Evolutionary conservation across 2,113 vertebrate species (phyloP).

Genomic region (Opisthocomus hoazin): DNA sequence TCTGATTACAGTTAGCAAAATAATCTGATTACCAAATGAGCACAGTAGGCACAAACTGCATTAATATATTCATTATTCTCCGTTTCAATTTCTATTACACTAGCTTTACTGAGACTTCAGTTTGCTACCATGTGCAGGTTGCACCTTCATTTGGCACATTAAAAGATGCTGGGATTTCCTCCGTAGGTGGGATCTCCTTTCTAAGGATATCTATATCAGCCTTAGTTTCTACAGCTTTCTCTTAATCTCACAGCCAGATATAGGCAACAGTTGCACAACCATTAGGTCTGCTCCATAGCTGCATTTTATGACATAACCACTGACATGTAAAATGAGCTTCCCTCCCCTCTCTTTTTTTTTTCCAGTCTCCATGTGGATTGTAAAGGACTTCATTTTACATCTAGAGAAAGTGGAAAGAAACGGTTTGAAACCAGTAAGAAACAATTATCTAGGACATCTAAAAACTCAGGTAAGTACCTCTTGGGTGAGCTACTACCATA

Average conservation of each 20-base stretch:
- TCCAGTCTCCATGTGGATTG: background rate
- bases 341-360: too few relatives aligned
- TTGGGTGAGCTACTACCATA: background rate
- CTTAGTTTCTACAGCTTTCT: background rate
- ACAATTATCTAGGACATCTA: background rate
- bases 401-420: background rate
- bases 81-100: background rate
- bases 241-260: background rate
- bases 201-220: background rate
- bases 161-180: background rate
- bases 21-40: slow-evolving; percentile 17
- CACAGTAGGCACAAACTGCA: slow-evolving; percentile 29
- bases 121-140: background rate
- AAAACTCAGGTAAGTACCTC: background rate
- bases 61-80: slow-evolving; percentile 19
- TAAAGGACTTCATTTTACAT: background rate
- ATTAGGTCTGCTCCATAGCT: background rate
- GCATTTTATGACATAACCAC: background rate
- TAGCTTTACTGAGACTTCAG: background rate
- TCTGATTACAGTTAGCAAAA: slow-evolving; percentile 17
- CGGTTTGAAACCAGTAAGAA: background rate
- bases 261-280: background rate
- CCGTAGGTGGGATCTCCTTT: background rate
- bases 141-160: background rate
- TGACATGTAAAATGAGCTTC: background rate